Base-by-base conservation (phyloP, 2,888 invertebrate species). In the Dynastes grantii region DNA sequence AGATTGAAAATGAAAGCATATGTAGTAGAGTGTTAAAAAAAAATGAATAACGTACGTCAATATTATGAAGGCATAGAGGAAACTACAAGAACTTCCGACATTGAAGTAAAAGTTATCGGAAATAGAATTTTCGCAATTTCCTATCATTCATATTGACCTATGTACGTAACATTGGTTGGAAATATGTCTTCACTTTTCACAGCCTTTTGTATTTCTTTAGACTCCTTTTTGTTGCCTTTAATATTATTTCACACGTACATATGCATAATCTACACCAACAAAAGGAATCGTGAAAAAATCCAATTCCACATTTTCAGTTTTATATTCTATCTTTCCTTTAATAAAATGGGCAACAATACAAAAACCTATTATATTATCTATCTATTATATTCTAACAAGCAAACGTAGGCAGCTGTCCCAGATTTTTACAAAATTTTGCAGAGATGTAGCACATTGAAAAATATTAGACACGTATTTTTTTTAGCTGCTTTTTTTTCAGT, bases 121-220 rank as follows among this genome's bases (percentile, higher is more conserved):
- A 83, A 88, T 88, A 84, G 87, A 87, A 86, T 87, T 88, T 88
- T 87, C 86, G 86, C 87, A 87, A 88, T 88, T 87, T 88, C 88
- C 88, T 87, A 86, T 84, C 84, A 84, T 82, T 85, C 85, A 83
- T 83, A 86, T 84, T 85, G 85, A 85, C 84, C 83, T 76, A 78
- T 70, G 58, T 27, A 32, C 13, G 13, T 55, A 29, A 80, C 71
- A 76, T 73, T 76, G 77, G 77, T 32, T 32, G 32, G 32, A 32
- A 45, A 45, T 45, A 45, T 1, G 45, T 45, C 45, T 40, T 40
- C 16, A 8, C n/a, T 49, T 75, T 49, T 22, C 45, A 8, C 45
- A 45, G 8, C 37, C 32, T 75, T 32, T 49, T 37, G 40, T 55
- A 65, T 64, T 29, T 64, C 53, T 29, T 9, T 16, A 55, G n/a